Evolutionary conservation across 2,797 vertebrate species (phyloP).

Genomic region (Paedocypris micromegethes): DNA sequence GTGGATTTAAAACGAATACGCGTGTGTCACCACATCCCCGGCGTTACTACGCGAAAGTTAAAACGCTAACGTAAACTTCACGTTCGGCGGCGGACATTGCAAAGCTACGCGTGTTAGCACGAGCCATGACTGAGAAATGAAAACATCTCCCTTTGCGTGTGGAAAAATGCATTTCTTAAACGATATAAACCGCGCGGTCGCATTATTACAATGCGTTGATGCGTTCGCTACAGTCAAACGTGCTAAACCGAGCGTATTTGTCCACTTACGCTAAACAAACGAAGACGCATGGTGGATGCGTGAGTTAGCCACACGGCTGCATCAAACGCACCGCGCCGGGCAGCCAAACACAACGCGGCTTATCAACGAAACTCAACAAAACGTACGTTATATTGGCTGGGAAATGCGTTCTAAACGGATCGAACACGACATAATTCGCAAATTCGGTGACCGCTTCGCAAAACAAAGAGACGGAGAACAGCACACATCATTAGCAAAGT

Average conservation of each 20-base stretch:
- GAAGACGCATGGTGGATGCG: not conserved
- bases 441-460: slow-evolving; percentile 8
- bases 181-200: no score
- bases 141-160: slow-evolving; percentile 2
- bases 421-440: no score
- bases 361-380: not conserved
- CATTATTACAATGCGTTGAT: no score
- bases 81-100: not conserved
- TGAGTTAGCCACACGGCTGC: slow-evolving; percentile 23
- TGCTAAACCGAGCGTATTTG: not conserved
- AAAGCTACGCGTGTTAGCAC: slow-evolving; percentile 23
- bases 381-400: not conserved
- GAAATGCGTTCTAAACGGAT: not conserved
- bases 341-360: slow-evolving; percentile 2
- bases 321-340: slow-evolving; percentile 9
- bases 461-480: slow-evolving; percentile 24
- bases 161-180: not conserved
- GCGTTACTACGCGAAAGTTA: not conserved
- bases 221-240: not conserved
- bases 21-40: not conserved
- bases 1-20: not conserved
- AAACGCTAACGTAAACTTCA: not conserved
- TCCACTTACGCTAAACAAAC: not conserved
- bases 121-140: not conserved
- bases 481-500: slow-evolving; percentile 18